These are phyloP conservation scores for Chesias legatella DNA, from an alignment of 2,888 invertebrate species.

Conservation along the genomic window DNA sequence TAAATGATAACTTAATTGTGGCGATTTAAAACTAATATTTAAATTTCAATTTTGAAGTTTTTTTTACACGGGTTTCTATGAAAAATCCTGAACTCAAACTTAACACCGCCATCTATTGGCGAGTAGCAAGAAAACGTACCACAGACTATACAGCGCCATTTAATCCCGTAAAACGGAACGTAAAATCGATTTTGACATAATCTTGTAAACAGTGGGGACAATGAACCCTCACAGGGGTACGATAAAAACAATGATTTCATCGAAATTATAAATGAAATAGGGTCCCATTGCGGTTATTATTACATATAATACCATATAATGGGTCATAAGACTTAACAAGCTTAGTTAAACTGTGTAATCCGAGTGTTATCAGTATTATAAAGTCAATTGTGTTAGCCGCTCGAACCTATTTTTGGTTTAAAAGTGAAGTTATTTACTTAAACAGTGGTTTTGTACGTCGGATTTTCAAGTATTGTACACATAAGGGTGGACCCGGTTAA, in stretches of 20 bases:
- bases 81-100: background rate
- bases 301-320: background rate
- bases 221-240: constrained; percentile 53
- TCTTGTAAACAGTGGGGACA: constrained; percentile 66
- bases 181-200: constrained; percentile 17
- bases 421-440: background rate
- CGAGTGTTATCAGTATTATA: too few species aligned
- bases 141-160: background rate
- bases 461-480: too few species aligned
- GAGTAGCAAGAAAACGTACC: constrained; percentile 2
- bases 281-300: constrained; percentile 22
- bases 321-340: constrained; percentile 11
- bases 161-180: background rate
- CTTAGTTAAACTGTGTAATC: constrained; percentile 11
- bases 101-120: constrained; percentile 7
- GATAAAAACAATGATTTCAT: constrained; percentile 41
- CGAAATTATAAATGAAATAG: constrained; percentile 47
- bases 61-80: too few species aligned
- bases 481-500: too few species aligned
- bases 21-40: too few species aligned
- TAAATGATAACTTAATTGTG: too few species aligned
- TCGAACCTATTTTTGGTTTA: background rate
- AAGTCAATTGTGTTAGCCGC: too few species aligned
- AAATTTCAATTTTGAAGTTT: too few species aligned
- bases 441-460: too few species aligned